Evolutionary conservation across 2,797 vertebrate genomes (phyloP), one percentile per base, ranked within the genome.

Genomic region (Apogon hyalosoma): DNA sequence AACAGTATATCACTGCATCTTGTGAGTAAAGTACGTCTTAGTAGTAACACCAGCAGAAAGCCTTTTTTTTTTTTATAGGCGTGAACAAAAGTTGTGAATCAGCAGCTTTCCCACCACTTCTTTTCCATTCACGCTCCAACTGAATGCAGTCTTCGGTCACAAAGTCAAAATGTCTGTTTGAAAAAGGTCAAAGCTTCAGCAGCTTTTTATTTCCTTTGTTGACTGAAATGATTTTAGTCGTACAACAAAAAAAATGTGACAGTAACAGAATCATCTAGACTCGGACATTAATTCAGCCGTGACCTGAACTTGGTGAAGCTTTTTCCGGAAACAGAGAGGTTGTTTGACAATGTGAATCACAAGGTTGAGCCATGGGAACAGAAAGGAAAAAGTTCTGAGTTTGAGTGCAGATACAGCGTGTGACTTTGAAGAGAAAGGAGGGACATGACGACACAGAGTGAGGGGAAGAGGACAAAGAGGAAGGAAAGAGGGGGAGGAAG

Each of bases 401-500:
- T 3, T 4, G 3, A 51, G 7, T n/a, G 21, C 18, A 12, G 46
- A 58, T 31, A 46, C 2, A 9, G 16, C 11, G 16, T 57, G 15
- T 10, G 21, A 28, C 9, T 41, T 6, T 66, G 11, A 15, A n/a
- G 45, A 45, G 16, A 21, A 13, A 43, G 21, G 8, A 57, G 39
- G 46, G 39, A 36, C 49, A 3, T 3, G 10, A 43, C 19, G 33
- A 55, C 49, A 52, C 7, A 13, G 41, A 18, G 18, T 9, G 24
- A 16, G 33, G 1, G n/a, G 46, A 60, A 19, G 13, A 54, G 38
- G 31, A 59, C 11, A 21, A 43, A 62, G 16, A 43, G 46, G 45
- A 43, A 61, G 60, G 40, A 69, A 41, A 54, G 43, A 46, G 33
- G 58, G 50, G 53, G 63, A 73, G 58, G 43, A 14, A 42, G 19